Evolutionary conservation across 2,113 vertebrate species (phyloP).

Genomic region (Aramus guarauna): DNA sequence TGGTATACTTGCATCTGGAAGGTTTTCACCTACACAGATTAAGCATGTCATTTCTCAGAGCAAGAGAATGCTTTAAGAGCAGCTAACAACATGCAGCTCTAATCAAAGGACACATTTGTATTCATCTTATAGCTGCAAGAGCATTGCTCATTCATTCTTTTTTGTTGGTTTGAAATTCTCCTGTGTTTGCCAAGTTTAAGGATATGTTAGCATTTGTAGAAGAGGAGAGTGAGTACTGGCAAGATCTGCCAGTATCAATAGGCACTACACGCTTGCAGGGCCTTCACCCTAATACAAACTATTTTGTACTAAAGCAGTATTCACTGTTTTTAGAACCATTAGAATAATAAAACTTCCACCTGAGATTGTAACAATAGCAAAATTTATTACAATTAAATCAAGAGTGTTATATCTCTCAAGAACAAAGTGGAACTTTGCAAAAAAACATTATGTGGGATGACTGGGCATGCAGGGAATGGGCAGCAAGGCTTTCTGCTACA

Average conservation of each 20-base stretch:
- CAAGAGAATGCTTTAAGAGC: background rate
- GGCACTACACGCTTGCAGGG: background rate
- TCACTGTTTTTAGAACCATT: background rate
- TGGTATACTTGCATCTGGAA: background rate
- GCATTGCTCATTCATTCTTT: conserved; percentile 13
- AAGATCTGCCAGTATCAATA: background rate
- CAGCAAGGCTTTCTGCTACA: conserved; percentile 14
- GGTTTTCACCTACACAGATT: background rate
- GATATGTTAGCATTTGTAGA: background rate
- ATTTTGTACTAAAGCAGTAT: background rate
- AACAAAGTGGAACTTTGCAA: background rate
- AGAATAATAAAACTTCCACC: background rate
- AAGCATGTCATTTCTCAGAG: background rate
- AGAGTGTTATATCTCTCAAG: background rate
- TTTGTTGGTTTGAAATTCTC: background rate
- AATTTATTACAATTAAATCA: background rate
- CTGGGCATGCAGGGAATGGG: background rate
- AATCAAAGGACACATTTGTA: background rate
- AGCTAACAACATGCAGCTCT: background rate
- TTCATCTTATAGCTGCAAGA: conserved; percentile 4
- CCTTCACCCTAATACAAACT: background rate
- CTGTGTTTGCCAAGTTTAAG: background rate
- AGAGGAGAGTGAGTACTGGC: background rate
- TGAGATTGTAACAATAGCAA: background rate
- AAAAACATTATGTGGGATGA: background rate